Conservation (phyloP, 2,113 vertebrate genomes). For the Gymnorhina tibicen region DNA sequence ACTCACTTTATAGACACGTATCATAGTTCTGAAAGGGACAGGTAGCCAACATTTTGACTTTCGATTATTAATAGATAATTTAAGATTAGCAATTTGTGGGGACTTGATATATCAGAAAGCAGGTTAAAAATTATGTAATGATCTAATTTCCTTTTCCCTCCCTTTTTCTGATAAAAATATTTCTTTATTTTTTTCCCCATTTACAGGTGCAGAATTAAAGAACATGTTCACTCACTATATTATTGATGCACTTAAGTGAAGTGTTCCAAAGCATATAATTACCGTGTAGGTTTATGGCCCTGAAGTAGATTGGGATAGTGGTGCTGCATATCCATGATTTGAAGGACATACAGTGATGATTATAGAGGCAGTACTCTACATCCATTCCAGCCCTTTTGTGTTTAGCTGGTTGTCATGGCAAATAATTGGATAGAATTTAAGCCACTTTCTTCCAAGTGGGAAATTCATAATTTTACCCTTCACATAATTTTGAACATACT, state of each 20-base stretch:
- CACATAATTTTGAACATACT: slow-evolving; percentile 84
- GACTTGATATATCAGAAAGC: slow-evolving; percentile 31
- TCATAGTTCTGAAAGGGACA: not conserved
- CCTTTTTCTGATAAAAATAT: slow-evolving; percentile 66
- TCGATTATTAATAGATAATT: slow-evolving; percentile 43
- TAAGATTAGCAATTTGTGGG: slow-evolving; percentile 23
- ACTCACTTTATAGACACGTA: not conserved
- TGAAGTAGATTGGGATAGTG: slow-evolving; percentile 87
- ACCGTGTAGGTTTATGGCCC: slow-evolving; percentile 88
- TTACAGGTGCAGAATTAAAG: slow-evolving; percentile 89
- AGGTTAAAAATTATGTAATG: slow-evolving; percentile 58
- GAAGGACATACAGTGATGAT: slow-evolving; percentile 85
- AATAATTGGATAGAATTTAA: slow-evolving; percentile 97
- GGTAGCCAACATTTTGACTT: not conserved
- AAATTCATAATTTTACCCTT: slow-evolving; percentile 87
- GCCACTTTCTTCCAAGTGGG: slow-evolving; percentile 91
- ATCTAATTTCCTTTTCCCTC: slow-evolving; percentile 48
- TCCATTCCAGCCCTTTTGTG: slow-evolving; percentile 88
- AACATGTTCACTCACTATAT: slow-evolving; percentile 85
- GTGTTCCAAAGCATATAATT: slow-evolving; percentile 94
- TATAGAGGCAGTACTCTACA: slow-evolving; percentile 84
- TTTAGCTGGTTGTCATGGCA: slow-evolving; percentile 91
- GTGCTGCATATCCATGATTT: slow-evolving; percentile 87
- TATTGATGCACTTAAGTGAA: slow-evolving; percentile 95
- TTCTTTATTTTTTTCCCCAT: slow-evolving; percentile 73